These are phyloP conservation scores for Tapirus terrestris DNA, from an alignment of 2,113 vertebrate genomes.

Conservation along the genomic window DNA sequence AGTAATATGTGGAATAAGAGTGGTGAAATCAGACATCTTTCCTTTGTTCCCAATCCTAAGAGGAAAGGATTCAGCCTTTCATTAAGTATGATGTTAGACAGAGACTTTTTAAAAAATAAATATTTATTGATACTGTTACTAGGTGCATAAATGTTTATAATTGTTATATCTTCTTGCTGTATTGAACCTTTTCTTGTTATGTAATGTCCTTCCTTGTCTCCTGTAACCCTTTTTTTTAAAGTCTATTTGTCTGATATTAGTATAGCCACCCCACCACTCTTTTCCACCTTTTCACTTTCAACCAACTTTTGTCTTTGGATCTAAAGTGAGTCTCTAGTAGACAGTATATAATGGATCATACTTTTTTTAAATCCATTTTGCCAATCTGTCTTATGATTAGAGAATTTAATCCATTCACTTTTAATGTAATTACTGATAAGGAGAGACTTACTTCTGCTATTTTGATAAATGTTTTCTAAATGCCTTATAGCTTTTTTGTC, in stretches of 20 bases:
- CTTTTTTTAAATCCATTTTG: not conserved
- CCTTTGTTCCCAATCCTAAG: not conserved
- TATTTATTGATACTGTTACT: not conserved
- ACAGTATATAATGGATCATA: not conserved
- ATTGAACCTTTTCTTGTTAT: no score
- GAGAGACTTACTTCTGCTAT: not conserved
- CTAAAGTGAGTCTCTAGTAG: not conserved
- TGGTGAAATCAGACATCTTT: not conserved
- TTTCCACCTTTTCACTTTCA: not conserved
- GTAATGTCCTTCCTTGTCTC: no score
- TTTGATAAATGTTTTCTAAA: not conserved
- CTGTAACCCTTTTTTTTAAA: no score
- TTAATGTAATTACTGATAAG: not conserved
- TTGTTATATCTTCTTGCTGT: no score
- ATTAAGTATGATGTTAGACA: no score
- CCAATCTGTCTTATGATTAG: not conserved
- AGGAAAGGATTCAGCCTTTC: not conserved
- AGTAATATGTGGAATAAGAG: not conserved
- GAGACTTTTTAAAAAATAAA: no score
- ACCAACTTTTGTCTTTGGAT: not conserved
- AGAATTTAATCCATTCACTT: not conserved
- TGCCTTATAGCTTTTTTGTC: not conserved
- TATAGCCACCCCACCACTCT: no score
- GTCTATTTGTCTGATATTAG: no score
- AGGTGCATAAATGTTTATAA: no score